A percentile compares a stretch with the other conserved stretches of the same genome.
Evolutionary conservation across 2,113 vertebrate species (phyloP).

Genomic region (Platichthys flesus): DNA sequence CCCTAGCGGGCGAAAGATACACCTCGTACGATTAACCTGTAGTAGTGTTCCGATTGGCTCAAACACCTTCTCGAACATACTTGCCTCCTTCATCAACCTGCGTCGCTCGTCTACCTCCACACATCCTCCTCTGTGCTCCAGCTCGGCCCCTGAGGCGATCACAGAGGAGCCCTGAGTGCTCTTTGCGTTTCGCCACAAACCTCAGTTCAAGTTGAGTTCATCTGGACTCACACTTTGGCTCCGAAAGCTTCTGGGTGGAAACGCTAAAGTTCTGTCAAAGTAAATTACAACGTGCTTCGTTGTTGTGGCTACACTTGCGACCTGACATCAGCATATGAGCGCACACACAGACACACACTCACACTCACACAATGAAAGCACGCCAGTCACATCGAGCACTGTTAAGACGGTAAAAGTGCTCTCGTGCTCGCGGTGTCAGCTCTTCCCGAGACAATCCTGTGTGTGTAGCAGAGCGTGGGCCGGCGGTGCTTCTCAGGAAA

Average conservation of each 20-base stretch:
- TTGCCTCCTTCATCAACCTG: slow-evolving; percentile 3
- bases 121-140: not conserved
- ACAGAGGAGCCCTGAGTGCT: not conserved
- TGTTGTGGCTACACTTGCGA: slow-evolving; percentile 13
- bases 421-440: slow-evolving; percentile 7
- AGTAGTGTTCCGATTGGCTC: not conserved
- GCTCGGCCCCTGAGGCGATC: not conserved
- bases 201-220: slow-evolving; percentile 22
- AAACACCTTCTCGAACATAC: not conserved
- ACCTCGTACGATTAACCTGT: not conserved
- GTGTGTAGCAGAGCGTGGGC: not conserved
- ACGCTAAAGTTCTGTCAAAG: slow-evolving; percentile 28
- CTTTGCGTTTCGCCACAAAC: slow-evolving; percentile 6
- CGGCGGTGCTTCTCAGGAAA: slow-evolving; percentile 16
- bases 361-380: not conserved
- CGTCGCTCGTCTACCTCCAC: slow-evolving; percentile 4
- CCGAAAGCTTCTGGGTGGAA: slow-evolving; percentile 1
- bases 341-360: not conserved
- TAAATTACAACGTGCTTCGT: slow-evolving; percentile 15
- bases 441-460: slow-evolving; percentile 9
- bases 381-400: not conserved
- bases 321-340: not conserved
- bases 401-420: slow-evolving; percentile 8
- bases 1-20: no score
- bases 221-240: not conserved